These are phyloP conservation scores for Lissocephala sabroskyi DNA, from an alignment of 2,888 invertebrate genomes.

Conservation along the genomic window DNA sequence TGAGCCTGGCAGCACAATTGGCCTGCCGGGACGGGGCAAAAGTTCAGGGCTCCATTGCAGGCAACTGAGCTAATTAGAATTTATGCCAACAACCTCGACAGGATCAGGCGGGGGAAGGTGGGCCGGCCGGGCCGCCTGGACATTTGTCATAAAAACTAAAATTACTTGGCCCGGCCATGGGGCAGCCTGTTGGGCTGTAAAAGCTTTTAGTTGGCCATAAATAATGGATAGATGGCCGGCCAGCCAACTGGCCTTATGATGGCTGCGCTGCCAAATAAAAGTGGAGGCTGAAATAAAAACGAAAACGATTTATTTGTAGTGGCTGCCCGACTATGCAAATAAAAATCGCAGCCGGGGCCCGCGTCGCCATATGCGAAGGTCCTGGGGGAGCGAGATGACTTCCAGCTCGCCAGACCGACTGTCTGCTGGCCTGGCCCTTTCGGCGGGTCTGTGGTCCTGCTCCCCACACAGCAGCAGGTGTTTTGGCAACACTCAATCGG, in stretches of 20 bases:
- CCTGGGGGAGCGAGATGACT: constrained; percentile 44
- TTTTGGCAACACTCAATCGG: constrained; percentile 19
- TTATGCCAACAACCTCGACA: too few relatives aligned
- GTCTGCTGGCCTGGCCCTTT: constrained; percentile 43
- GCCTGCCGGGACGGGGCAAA: constrained; percentile 8
- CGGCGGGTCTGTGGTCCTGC: too few relatives aligned
- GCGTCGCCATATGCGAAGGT: not conserved
- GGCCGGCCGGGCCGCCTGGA: too few relatives aligned
- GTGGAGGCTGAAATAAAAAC: constrained; percentile 28
- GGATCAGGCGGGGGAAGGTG: too few relatives aligned
- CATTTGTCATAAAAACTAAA: constrained; percentile 46
- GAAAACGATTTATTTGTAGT: constrained; percentile 51
- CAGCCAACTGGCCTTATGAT: not conserved
- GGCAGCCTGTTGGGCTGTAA: constrained; percentile 32
- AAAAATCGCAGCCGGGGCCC: constrained; percentile 14
- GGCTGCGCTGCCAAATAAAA: constrained; percentile 5
- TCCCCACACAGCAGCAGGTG: too few relatives aligned
- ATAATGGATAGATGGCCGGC: constrained; percentile 44
- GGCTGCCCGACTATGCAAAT: constrained; percentile 28
- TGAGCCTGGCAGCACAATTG: constrained; percentile 2
- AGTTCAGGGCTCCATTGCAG: constrained; percentile 24
- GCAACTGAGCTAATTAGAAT: constrained; percentile 49
- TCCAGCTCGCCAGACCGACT: constrained; percentile 52
- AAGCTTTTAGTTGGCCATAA: constrained; percentile 59
- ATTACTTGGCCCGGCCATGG: constrained; percentile 23